phyloP scores from a whole-genome alignment of 2,888 invertebrate genomes.

The Siphonodentalium dalli region DNA sequence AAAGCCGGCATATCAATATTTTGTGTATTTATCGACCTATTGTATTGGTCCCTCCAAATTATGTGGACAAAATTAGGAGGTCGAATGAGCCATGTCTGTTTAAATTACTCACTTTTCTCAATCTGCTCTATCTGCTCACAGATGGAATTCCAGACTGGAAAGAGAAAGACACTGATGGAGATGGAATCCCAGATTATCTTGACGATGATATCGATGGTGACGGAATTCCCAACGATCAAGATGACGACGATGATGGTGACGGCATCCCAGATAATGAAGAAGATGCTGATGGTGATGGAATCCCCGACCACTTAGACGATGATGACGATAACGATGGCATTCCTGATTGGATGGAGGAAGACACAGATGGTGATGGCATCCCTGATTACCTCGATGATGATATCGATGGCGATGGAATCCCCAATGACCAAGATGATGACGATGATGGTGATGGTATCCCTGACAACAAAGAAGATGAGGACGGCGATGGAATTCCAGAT shows the following conservation, averaged over 20 bases:
- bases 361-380: constrained; percentile 45
- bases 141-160: constrained; percentile 51
- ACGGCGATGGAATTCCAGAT: constrained; percentile 44
- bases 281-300: constrained; percentile 53
- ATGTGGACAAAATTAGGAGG: too few species aligned
- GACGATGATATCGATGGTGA: constrained; percentile 45
- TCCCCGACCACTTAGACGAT: constrained; percentile 44
- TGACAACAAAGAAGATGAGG: constrained; percentile 34
- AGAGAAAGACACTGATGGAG: constrained; percentile 39
- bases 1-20: too few species aligned
- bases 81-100: too few species aligned
- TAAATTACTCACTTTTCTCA: too few species aligned
- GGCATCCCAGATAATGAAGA: constrained; percentile 39
- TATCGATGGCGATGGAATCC: constrained; percentile 58
- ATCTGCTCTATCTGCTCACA: too few species aligned
- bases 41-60: constrained; percentile 39
- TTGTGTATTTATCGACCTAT: too few species aligned
- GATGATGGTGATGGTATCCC: constrained; percentile 48
- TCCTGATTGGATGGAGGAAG: constrained; percentile 41
- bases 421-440: constrained; percentile 39
- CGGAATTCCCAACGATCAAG: constrained; percentile 49
- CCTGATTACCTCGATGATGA: constrained; percentile 37
- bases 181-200: constrained; percentile 42
- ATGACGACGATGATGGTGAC: constrained; percentile 46
- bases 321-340: constrained; percentile 52